phyloP scores from a whole-genome alignment of 2,888 invertebrate species.

The Ferdinandea cuprea region DNA sequence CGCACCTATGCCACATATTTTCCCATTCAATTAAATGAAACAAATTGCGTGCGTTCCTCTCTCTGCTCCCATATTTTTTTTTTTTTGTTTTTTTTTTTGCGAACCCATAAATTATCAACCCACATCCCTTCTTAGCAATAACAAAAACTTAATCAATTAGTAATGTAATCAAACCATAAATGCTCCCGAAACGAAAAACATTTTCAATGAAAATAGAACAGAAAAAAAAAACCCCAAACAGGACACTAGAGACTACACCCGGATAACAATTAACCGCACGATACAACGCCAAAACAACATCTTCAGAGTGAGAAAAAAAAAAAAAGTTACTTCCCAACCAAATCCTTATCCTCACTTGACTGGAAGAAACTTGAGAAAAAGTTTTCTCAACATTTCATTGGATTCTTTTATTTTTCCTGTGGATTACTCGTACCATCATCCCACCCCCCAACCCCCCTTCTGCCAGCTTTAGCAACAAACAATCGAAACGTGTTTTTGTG shows the following conservation, averaged over 20 bases:
- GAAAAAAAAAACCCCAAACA: slow-evolving; percentile 38
- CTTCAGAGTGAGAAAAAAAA: slow-evolving; percentile 36
- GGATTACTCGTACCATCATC: no score
- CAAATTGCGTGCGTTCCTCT: background rate
- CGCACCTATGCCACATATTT: no score
- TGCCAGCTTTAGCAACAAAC: slow-evolving; percentile 61
- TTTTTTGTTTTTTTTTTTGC: background rate
- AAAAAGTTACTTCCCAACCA: slow-evolving; percentile 32
- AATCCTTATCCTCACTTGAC: slow-evolving; percentile 64
- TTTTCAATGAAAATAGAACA: slow-evolving; percentile 43
- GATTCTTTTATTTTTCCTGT: slow-evolving; percentile 38
- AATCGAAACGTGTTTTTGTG: slow-evolving; percentile 65
- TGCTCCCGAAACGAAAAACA: slow-evolving; percentile 64
- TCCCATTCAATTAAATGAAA: background rate
- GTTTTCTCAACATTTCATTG: slow-evolving; percentile 50
- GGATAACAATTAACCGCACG: slow-evolving; percentile 73
- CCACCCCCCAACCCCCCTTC: slow-evolving; percentile 18
- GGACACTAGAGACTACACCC: slow-evolving; percentile 66
- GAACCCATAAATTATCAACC: slow-evolving; percentile 29
- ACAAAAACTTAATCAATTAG: slow-evolving; percentile 73
- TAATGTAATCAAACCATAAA: slow-evolving; percentile 75
- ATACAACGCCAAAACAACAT: slow-evolving; percentile 68
- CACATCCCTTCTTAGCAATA: slow-evolving; percentile 2
- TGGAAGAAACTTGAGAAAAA: slow-evolving; percentile 58
- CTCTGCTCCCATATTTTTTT: no score